Base-by-base conservation (phyloP, 2,113 vertebrate genomes). In the Hemiscyllium ocellatum region DNA sequence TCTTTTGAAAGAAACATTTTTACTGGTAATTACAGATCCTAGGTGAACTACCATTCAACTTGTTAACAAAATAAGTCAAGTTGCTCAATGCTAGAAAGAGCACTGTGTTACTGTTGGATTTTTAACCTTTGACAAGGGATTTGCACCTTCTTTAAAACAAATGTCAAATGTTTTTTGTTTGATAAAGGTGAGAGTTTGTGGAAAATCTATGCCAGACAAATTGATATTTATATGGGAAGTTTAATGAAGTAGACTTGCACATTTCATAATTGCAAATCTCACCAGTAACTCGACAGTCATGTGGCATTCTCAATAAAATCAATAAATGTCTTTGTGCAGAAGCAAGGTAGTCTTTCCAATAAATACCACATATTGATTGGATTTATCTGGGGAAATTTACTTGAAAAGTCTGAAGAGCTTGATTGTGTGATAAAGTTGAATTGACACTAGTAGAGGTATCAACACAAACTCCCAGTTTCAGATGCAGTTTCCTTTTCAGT, bases 1-100 rank as follows among this genome's bases (percentile, higher is more conserved):
- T 95, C 94, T 72, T 95, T 95, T 95, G 69, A 95, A 52, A 95
- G 65, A 95, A 69, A 72, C 68, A 70, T 72, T 69, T 95, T 69
- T 68, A n/a, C 68, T 72, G 66, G 42, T 72, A 95, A 69, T 95
- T 95, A 95, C 22, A 95, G 93, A 72, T 72, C 93, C 68, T 70
- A 72, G 93, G 93, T 50, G 68, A 95, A 72, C 65, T 69, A 26
- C 50, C 42, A 47, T 95, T 95, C 68, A 95, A 95, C 68, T 95
- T 69, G 42, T 69, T 72, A 95, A 72, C 93, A 95, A 95, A 70
- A 72, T 33, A 95, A 93, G 93, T 69, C 93, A 95, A 95, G 93
- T 72, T 0, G 24, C 13, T 95, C 66, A 95, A 72, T 33, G 26
- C 42, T 52, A 29, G 42, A 22, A 72, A 76, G 42, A 26, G 42